Evolutionary conservation across 2,113 vertebrate genomes (phyloP).

Genomic region (Notarius lentiginosus): DNA sequence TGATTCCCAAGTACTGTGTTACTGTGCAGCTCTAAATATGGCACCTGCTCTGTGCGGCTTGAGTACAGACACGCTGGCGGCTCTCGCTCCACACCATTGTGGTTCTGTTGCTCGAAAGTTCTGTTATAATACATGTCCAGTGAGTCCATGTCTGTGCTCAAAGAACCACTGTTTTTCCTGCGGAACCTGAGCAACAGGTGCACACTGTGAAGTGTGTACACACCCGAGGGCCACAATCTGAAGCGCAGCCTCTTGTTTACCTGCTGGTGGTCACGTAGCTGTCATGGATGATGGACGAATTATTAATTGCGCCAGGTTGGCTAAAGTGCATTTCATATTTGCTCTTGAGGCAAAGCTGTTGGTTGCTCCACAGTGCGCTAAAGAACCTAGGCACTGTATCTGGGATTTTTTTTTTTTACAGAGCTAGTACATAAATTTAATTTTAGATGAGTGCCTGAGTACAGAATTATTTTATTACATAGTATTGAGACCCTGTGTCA

Average conservation of each 20-base stretch:
- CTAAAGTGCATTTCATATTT: conserved; percentile 43
- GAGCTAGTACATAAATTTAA: background rate
- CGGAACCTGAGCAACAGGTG: conserved; percentile 1
- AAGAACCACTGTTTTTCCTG: background rate
- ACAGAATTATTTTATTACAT: background rate
- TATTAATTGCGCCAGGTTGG: conserved; percentile 40
- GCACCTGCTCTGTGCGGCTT: conserved; percentile 10
- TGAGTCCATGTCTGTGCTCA: conserved; percentile 50
- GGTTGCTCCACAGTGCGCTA: background rate
- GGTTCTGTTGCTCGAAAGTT: conserved; percentile 31
- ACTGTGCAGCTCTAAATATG: conserved; percentile 30
- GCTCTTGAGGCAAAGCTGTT: conserved; percentile 32
- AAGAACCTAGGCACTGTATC: background rate
- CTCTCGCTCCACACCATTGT: conserved; percentile 28
- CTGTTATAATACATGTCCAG: conserved; percentile 46
- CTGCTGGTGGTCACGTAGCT: conserved; percentile 54
- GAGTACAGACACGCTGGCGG: conserved; percentile 54
- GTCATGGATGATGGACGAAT: conserved; percentile 50
- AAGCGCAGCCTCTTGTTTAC: conserved; percentile 25
- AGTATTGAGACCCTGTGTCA: background rate
- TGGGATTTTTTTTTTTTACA: background rate
- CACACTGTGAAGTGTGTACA: conserved; percentile 23
- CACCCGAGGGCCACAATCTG: conserved; percentile 25
- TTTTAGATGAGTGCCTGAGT: background rate
- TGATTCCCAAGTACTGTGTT: conserved; percentile 24